Evolutionary conservation across 2,113 vertebrate genomes (phyloP), one percentile per base, ranked within the genome.

Genomic region (Odocoileus hemionus): DNA sequence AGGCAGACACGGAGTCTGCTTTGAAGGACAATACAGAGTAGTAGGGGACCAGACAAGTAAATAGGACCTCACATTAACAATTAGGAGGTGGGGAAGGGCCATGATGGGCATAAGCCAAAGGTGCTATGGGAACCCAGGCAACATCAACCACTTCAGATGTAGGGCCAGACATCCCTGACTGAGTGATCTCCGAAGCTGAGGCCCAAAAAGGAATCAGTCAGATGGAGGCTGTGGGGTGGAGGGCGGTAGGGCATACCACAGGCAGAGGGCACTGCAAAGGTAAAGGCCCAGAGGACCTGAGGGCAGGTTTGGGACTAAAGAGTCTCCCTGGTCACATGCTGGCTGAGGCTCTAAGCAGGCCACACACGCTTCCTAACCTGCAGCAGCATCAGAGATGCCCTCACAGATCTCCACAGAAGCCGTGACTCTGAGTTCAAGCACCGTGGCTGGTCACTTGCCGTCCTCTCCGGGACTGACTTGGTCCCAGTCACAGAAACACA

Each of bases 401-500:
- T 95, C 94, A 3, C 36, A 58, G 26, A 47, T 45, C 50, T 26
- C 94, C 83, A 26, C 1, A 14, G 45, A 3, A 33, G 28, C 70
- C 2, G 1, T 57, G 47, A 96, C 5, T 0, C 83, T 15, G 0
- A 85, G 52, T 54, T 17, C 92, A 50, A 89, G 88, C 52, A 89
- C 52, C 0, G 0, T 25, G 25, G 67, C 83, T 23, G 28, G 52
- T 23, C 82, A 89, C 12, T 87, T 87, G 45, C 50, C 39, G 1
- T 83, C 67, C 45, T 55, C 36, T 9, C 30, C 57, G 1, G 50
- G 33, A 55, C 50, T 33, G 13, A 93, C 55, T 25, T 67, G 26
- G 28, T 23, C 93, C 25, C 94, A 98, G 88, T 6, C 86, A 58
- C 97, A 96, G 58, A 94, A 80, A 54, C 47, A 89, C 61, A 89